Evolutionary conservation across 2,113 vertebrate genomes (phyloP), one percentile per base, ranked within the genome.

Genomic region (Muntiacus reevesi): DNA sequence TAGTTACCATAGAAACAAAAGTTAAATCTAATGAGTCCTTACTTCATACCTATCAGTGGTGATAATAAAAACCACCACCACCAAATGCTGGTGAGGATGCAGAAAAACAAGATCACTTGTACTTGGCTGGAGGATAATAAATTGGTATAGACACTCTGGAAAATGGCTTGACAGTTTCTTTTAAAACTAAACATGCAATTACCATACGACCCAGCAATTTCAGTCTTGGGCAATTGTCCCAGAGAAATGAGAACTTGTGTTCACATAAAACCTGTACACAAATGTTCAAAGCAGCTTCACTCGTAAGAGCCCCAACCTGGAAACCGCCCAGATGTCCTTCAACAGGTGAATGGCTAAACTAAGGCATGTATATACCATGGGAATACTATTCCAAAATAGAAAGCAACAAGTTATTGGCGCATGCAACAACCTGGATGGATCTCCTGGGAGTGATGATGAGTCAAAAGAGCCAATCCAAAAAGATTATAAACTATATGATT

Each of bases 161-260:
- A 93, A 94, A 89, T 33, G 27, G 36, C 16, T 71, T 84, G 33
- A 21, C 28, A 79, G 27, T 85, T 94, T 79, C 85, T 91, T 85
- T 84, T 87, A 67, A 87, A 89, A 95, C 30, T 62, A 47, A 87
- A 74, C 36, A 85, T 43, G 23, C 17, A 89, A 78, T 86, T 94
- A 59, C 36, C 30, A 62, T 87, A 83, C 2, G 21, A 84, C 57
- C 45, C 64, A 82, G 86, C 17, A 85, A 74, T 87, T 95, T 71
- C 23, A 71, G 30, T 55, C 90, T 71, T 52, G 19, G 60, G 55
- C 87, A 92, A 74, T 23, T 93, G 78, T 79, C 16, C 89, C 84
- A 84, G 16, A 79, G 79, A 94, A 96, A 96, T 82, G 87, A 94
- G 85, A 94, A 89, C 36, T 82, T 76, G 76, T 15, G 6, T 78